Evolutionary conservation across 2,113 vertebrate species (phyloP).

Genomic region (Axis porcinus): DNA sequence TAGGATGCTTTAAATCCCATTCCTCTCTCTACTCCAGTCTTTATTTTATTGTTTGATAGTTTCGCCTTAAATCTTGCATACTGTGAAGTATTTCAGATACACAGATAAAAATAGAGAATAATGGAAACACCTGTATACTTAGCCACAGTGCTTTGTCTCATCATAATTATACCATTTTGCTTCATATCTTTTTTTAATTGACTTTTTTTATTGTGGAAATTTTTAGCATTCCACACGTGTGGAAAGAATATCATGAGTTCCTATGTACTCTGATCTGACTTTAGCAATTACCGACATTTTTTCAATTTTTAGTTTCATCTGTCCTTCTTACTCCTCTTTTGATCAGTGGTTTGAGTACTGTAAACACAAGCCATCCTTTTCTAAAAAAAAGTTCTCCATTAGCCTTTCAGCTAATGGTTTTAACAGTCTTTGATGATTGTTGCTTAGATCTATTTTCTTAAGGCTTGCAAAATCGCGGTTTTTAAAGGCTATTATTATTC

Average conservation of each 20-base stretch:
- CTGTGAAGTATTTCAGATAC: neutral
- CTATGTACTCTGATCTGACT: neutral
- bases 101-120: conserved; percentile 10
- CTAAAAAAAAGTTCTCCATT: neutral
- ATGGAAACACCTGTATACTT: neutral
- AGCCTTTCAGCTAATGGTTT: neutral
- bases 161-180: neutral
- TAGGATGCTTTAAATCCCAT: neutral
- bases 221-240: neutral
- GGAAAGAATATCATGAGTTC: neutral
- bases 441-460: neutral
- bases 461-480: neutral
- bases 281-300: neutral
- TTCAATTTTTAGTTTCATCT: neutral
- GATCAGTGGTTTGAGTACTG: neutral
- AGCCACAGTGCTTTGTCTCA: neutral
- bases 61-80: neutral
- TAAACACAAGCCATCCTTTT: neutral
- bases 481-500: neutral
- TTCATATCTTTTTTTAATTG: neutral
- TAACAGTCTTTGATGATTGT: neutral
- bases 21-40: neutral
- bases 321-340: neutral
- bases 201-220: neutral
- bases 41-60: neutral